Conservation (phyloP, 2,113 vertebrate genomes). For the Erinaceus europaeus region DNA sequence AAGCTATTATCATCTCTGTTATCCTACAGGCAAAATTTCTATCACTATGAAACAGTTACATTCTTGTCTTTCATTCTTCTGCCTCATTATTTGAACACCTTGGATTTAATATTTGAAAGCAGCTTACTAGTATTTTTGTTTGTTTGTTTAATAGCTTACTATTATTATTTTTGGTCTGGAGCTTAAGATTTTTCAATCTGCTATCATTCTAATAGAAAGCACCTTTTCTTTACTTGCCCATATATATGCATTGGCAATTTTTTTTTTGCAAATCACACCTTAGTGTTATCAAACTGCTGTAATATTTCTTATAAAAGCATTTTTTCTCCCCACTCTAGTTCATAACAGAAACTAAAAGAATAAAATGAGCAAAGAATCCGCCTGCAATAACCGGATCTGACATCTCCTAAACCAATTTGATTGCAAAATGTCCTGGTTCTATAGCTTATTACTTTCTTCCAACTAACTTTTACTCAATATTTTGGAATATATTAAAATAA, state of each 20-base stretch:
- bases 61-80: background rate
- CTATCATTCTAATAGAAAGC: constrained; percentile 21
- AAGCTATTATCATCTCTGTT: background rate
- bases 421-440: too few relatives aligned
- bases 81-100: background rate
- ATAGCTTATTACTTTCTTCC: too few relatives aligned
- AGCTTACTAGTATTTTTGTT: constrained; percentile 20
- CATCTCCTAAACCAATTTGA: background rate
- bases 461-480: background rate
- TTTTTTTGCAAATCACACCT: constrained; percentile 9
- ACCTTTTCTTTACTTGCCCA: background rate
- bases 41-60: background rate
- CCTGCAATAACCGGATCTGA: background rate
- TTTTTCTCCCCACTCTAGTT: background rate
- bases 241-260: background rate
- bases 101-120: constrained; percentile 13
- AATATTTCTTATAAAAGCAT: background rate
- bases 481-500: background rate
- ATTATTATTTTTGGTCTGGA: constrained; percentile 28
- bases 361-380: background rate
- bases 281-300: background rate
- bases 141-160: constrained; percentile 1
- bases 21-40: background rate
- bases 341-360: background rate
- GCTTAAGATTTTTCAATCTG: constrained; percentile 3